Evolutionary conservation across 2,113 vertebrate species (phyloP), one percentile per base, ranked within the genome.

Genomic region (Melospiza georgiana): DNA sequence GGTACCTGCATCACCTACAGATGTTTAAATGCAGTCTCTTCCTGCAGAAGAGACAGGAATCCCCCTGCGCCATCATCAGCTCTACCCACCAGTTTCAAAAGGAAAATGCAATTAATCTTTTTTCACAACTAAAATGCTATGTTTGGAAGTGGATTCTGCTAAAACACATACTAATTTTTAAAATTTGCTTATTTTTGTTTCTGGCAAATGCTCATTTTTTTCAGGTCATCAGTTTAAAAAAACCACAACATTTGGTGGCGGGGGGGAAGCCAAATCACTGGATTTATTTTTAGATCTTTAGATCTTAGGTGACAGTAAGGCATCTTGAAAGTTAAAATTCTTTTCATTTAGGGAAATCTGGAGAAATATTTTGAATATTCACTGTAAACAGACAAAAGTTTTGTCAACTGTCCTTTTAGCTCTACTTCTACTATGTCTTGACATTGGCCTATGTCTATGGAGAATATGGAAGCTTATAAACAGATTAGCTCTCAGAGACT

Each of bases 381-480:
- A 63, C 20, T 62, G 31, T 37, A 92, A 88, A 85, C 14, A 71
- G 14, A 49, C 8, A 72, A 57, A 87, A 17, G 15, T 66, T 84
- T 86, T 66, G 79, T 76, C 39, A 80, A 55, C 30, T 48, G 30
- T 14, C 16, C 27, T 94, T 90, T 61, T 78, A 92, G 73, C 24
- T 80, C 44, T 68, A 1, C 24, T 85, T 84, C 48, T 73, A 6
- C 55, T 68, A 13, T 5, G 9, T 37, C 33, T 81, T 81, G 46
- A 65, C 46, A 69, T 20, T 67, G 31, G n/a, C 52, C 49, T 76
- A 19, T 17, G 8, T 41, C 58, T 57, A 24, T 11, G 43, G 62
- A 91, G 59, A 93, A 87, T 33, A 62, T 7, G 8, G 58, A 84
- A 87, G 72, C 41, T 86, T 86, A 89, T 66, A 83, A 95, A 93